phyloP scores from a whole-genome alignment of 2,797 vertebrate species.

The Phalloptychus januarius region DNA sequence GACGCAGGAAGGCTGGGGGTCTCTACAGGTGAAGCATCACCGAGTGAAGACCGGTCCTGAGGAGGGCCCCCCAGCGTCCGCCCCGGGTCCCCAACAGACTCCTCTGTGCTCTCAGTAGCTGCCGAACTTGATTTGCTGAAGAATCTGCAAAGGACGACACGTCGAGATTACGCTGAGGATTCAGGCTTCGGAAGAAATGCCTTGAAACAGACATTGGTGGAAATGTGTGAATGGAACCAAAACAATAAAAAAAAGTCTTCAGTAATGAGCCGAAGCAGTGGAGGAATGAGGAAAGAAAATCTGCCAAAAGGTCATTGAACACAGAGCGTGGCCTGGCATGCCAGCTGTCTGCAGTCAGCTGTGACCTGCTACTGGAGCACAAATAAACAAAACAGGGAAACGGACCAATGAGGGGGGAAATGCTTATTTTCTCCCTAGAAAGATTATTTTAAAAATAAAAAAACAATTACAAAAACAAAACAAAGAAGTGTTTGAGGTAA shows the following conservation, averaged over 20 bases:
- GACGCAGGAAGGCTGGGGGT: conserved; percentile 58
- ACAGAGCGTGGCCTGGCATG: background rate
- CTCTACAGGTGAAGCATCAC: conserved; percentile 35
- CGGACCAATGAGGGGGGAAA: background rate
- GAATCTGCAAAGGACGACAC: conserved; percentile 77
- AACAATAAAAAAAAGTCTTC: background rate
- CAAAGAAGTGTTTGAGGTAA: background rate
- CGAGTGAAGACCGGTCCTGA: background rate
- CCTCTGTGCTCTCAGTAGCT: conserved; percentile 8
- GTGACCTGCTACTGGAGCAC: background rate
- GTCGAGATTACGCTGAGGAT: conserved; percentile 1
- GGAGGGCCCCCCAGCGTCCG: background rate
- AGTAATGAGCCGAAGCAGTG: background rate
- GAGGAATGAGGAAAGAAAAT: background rate
- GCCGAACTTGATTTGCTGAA: conserved; percentile 76
- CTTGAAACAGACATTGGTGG: background rate
- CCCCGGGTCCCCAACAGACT: conserved; percentile 21
- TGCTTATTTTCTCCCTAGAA: background rate
- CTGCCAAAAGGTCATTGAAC: background rate
- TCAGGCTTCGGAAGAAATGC: background rate
- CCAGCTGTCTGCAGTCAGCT: background rate
- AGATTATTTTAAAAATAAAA: background rate
- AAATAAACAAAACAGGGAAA: background rate
- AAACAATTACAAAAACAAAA: background rate
- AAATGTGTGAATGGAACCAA: background rate